Evolutionary conservation across 2,113 vertebrate species (phyloP).

Genomic region (Mystacornis crossleyi): DNA sequence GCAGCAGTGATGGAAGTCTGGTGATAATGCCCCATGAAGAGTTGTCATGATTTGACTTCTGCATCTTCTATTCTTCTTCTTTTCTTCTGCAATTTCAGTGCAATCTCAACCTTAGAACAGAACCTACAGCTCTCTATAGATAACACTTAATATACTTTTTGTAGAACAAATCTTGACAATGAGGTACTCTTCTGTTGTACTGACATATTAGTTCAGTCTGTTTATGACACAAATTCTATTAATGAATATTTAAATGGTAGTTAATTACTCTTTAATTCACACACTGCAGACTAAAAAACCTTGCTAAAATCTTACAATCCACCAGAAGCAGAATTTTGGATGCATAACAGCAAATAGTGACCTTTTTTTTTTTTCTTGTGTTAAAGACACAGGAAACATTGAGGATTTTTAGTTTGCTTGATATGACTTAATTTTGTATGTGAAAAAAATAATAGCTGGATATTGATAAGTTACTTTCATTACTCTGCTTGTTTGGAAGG

Average conservation of each 20-base stretch:
- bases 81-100: background rate
- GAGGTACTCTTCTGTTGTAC: background rate
- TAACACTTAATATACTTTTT: background rate
- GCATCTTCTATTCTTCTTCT: background rate
- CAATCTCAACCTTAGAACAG: background rate
- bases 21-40: background rate
- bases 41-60: background rate
- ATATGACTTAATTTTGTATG: background rate
- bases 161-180: background rate
- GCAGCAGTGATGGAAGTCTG: background rate
- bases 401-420: background rate
- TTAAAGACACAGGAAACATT: background rate
- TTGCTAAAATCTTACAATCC: background rate
- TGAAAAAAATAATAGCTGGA: background rate
- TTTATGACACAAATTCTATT: background rate
- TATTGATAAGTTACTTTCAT: background rate
- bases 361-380: background rate
- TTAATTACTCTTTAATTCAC: background rate
- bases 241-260: background rate
- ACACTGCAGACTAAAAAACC: background rate
- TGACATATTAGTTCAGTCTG: background rate
- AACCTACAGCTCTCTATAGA: background rate
- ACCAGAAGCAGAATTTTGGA: constrained; percentile 47
- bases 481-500: background rate
- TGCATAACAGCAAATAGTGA: background rate